Evolutionary conservation across 2,797 vertebrate species (phyloP), one percentile per base, ranked within the genome.

Genomic region (Siniperca obscura): DNA sequence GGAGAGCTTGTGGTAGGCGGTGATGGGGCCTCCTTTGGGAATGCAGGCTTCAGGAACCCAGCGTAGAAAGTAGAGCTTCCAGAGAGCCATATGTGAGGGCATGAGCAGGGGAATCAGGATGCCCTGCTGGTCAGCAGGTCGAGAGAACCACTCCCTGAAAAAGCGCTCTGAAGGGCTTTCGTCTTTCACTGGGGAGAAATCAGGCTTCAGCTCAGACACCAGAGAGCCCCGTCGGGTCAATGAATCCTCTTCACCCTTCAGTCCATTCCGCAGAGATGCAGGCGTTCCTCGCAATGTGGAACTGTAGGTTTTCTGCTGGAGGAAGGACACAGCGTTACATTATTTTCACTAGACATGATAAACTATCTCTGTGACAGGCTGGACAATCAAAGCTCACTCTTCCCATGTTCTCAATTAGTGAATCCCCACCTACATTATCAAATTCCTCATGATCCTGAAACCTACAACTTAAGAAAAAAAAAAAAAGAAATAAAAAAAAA

Each of bases 11-110:
- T 97, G 97, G 87, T 97, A 98, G 69, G 96, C 88, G 0, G 97
- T 96, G 92, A 97, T 92, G 87, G 94, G 89, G 76, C 98, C 98
- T 0, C 98, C 98, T 0, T 92, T 92, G 38, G 87, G 87, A 84
- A 99, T 99, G 94, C 98, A 98, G 14, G 96, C 96, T 91, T 99
- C 98, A 0, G 98, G 97, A 42, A 99, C 96, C 98, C 98, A 99
- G 85, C 98, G 98, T 56, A 99, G 95, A 90, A 99, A 99, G 92
- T 96, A 97, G 3, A 99, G 97, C 89, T 97, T 98, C 98, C 98
- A 99, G 22, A 99, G 94, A 74, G 96, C 95, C 40, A 99, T 76
- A 70, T 97, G 96, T 0, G 96, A 96, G 22, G 96, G 96, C 0
- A 97, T 95, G 64, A 97, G 84, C 7, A 89, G 93, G 1, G 98